Base-by-base conservation (phyloP, 2,113 vertebrate genomes). In the Anser brachyrhynchus region DNA sequence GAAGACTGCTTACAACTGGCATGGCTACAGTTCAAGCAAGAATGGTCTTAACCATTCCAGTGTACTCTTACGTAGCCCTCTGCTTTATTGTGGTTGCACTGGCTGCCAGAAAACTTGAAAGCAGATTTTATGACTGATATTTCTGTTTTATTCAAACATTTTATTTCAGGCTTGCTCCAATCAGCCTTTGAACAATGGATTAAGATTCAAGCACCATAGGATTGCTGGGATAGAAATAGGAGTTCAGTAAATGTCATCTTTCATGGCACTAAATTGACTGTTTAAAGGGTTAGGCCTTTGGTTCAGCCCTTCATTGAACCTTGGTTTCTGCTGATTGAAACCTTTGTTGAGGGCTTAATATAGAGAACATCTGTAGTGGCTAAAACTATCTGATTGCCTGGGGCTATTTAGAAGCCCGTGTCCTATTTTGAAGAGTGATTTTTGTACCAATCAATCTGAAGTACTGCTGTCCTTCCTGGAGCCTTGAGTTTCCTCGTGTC, bases 111-210 rank as follows among this genome's bases (percentile, higher is more conserved):
- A 84, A 89, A 35, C 49, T 69, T 93, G 90, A 87, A 70, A 78
- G 88, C 51, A 84, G 69, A 80, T 90, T 88, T 92, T 84, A 95
- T 92, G 78, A 77, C 78, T 85, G 82, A 64, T 90, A 90, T 80
- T 94, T 90, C 87, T 92, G 55, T 70, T 91, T 94, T 83, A 93
- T 80, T 94, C 78, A 84, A 87, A 90, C 75, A 57, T 83, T 95
- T 94, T 84, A 82, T 95, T 94, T 95, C 76, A 93, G 79, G 61
- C 65, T 64, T 75, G 35, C 49, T 92, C 44, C 83, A 71, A 84
- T 89, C 92, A 89, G 85, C 69, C 4, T 1, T 86, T 94, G 69
- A 95, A 70, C 35, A 90, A 92, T 71, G 61, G 80, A 95, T 96
- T 93, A 78, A 90, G 91, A 89, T 78, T 92, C 90, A 94, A 89